Conservation (phyloP, 2,113 vertebrate species). For the Albula goreensis region DNA sequence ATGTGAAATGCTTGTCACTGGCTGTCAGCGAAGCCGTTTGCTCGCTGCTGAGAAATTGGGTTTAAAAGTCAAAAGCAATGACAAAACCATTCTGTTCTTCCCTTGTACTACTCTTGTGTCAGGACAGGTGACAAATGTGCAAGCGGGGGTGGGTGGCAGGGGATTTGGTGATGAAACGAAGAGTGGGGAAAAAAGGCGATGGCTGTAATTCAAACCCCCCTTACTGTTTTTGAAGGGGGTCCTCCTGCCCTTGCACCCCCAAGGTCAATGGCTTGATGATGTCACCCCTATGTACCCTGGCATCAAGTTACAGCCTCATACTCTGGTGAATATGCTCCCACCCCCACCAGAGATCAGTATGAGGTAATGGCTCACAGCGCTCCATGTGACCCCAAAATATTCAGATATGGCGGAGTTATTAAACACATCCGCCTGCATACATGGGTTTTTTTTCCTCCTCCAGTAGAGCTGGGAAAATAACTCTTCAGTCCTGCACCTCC, state of each 20-base stretch:
- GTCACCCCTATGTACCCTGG: background rate
- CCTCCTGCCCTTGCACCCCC: background rate
- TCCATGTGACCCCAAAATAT: background rate
- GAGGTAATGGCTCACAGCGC: background rate
- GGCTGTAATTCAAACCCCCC: background rate
- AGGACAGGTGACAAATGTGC: background rate
- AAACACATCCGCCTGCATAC: background rate
- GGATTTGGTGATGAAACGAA: background rate
- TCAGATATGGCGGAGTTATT: background rate
- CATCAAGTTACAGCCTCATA: constrained; percentile 2
- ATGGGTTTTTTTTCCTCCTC: too few species aligned
- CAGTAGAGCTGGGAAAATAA: too few species aligned
- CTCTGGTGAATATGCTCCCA: background rate
- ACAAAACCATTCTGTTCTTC: background rate
- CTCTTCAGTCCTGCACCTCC: background rate
- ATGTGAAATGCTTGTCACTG: background rate
- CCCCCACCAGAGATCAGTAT: background rate
- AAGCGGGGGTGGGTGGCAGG: background rate
- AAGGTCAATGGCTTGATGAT: constrained; percentile 11
- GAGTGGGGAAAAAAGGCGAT: background rate
- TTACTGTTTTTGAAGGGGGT: background rate
- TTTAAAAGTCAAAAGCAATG: background rate
- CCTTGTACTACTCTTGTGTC: background rate
- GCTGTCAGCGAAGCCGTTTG: background rate
- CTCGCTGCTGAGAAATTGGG: background rate